Evolutionary conservation across 2,113 vertebrate genomes (phyloP).

Genomic region (Alosa alosa): DNA sequence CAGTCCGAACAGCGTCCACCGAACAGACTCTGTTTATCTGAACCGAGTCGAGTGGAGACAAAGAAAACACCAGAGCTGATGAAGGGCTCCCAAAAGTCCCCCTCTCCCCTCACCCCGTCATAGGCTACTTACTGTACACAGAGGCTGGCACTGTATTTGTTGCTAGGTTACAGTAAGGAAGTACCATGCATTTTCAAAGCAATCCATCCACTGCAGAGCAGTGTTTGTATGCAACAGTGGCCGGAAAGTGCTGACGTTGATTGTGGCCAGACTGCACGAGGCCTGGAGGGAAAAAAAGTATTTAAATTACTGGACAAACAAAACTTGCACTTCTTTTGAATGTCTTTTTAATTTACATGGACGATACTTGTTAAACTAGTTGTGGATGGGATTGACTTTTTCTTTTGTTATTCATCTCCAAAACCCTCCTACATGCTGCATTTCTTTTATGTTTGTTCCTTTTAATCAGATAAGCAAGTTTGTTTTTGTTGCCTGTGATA

Average conservation of each 20-base stretch:
- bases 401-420: not conserved
- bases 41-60: not conserved
- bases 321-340: constrained; percentile 10
- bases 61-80: not conserved
- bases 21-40: not conserved
- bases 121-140: constrained; percentile 22
- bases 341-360: not conserved
- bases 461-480: not conserved
- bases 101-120: not conserved
- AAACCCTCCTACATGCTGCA: not conserved
- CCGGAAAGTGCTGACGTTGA: constrained; percentile 3
- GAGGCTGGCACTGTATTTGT: constrained; percentile 30
- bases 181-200: constrained; percentile 29
- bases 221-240: constrained; percentile 33
- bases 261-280: constrained; percentile 18
- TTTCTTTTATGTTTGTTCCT: constrained; percentile 20
- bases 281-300: not conserved
- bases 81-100: not conserved
- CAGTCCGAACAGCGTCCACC: too few relatives aligned
- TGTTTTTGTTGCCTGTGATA: not conserved
- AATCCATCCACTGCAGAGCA: constrained; percentile 27
- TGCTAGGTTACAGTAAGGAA: constrained; percentile 43
- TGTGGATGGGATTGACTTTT: not conserved
- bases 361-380: not conserved
- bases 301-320: constrained; percentile 23